phyloP scores from a whole-genome alignment of 2,888 invertebrate species.

The Trichacis sp. region DNA sequence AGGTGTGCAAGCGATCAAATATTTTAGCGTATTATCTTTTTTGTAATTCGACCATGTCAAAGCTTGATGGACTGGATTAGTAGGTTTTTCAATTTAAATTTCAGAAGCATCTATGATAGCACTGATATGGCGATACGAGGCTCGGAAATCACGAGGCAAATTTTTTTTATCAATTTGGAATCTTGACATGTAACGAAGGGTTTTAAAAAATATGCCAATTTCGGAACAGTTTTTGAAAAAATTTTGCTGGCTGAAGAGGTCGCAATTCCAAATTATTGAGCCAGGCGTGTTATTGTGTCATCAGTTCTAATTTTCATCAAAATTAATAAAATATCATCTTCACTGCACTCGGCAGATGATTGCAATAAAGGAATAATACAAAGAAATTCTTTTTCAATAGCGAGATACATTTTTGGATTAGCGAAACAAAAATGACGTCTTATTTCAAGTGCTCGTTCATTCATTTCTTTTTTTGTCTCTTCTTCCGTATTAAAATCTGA shows the following conservation, averaged over 20 bases:
- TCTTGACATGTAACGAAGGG: constrained; percentile 5
- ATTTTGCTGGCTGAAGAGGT: constrained; percentile 3
- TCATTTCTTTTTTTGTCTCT: background rate
- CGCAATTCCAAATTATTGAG: constrained; percentile 6
- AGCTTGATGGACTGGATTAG: constrained; percentile 42
- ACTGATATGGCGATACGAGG: constrained; percentile 36
- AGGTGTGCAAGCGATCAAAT: constrained; percentile 48
- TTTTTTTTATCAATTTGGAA: constrained; percentile 3
- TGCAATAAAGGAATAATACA: constrained; percentile 4
- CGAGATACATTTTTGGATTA: background rate
- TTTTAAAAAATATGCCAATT: constrained; percentile 9
- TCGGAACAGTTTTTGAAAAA: background rate
- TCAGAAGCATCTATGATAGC: constrained; percentile 51
- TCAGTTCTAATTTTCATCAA: constrained; percentile 11
- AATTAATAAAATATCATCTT: constrained; percentile 7
- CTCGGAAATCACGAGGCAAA: constrained; percentile 41
- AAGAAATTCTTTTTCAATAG: background rate
- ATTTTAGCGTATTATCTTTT: constrained; percentile 56
- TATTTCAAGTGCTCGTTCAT: background rate
- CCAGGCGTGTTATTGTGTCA: background rate
- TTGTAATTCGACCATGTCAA: constrained; percentile 55
- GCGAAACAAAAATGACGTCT: background rate
- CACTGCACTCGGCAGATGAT: background rate
- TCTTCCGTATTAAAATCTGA: too few species aligned
- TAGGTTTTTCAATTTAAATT: constrained; percentile 51